A percentile compares a stretch with the other conserved stretches of the same genome.
phyloP scores from a whole-genome alignment of 2,797 vertebrate species.

The Gallinago solitaria region DNA sequence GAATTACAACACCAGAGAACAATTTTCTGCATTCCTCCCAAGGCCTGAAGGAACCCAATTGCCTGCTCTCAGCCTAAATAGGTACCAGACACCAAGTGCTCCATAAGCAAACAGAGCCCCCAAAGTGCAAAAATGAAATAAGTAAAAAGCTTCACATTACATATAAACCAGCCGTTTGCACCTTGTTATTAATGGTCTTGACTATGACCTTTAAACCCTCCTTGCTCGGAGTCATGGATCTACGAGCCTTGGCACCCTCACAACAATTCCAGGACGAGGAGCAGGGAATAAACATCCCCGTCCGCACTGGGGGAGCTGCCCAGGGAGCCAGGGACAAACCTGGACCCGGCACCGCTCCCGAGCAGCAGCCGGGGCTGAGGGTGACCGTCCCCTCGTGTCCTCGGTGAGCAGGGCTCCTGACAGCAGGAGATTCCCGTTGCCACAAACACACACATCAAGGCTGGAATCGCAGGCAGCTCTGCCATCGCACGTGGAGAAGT shows the following conservation, averaged over 20 bases:
- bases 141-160: constrained; percentile 82
- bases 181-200: constrained; percentile 83
- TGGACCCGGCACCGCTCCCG: neutral
- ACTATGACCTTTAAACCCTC: constrained; percentile 75
- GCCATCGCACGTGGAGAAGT: neutral
- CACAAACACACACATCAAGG: accelerated
- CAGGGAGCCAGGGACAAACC: neutral
- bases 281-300: constrained; percentile 41
- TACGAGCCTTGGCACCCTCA: constrained; percentile 71
- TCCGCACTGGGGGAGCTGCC: neutral
- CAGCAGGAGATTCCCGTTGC: neutral
- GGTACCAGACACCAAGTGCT: constrained; percentile 85
- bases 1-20: constrained; percentile 82
- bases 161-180: constrained; percentile 79
- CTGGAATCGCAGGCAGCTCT: neutral
- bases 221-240: constrained; percentile 68
- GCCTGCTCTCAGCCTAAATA: constrained; percentile 79
- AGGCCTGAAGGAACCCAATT: constrained; percentile 81
- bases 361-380: neutral
- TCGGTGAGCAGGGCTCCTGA: neutral
- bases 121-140: constrained; percentile 82
- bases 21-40: constrained; percentile 82
- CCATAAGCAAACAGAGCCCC: constrained; percentile 82
- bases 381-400: neutral
- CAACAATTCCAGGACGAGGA: constrained; percentile 67